These are phyloP conservation scores for Gonatopus flavifemur DNA, from an alignment of 1,140 invertebrate genomes.

Conservation along the genomic window DNA sequence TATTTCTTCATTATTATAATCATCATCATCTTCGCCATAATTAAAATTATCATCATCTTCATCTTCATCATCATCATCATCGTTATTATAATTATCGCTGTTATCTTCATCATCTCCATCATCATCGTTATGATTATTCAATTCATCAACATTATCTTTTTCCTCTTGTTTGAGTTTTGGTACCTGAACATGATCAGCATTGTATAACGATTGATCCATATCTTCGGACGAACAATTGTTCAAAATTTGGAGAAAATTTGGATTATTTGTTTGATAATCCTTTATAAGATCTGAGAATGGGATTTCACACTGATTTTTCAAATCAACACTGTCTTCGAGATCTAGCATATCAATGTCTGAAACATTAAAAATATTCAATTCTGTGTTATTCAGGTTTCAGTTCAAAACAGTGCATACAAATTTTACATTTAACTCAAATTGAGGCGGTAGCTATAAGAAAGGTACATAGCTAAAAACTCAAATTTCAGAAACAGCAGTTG, in stretches of 20 bases:
- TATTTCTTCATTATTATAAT: constrained; percentile 23
- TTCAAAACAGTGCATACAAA: too few species aligned
- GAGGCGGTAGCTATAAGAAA: too few species aligned
- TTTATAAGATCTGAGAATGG: constrained; percentile 38
- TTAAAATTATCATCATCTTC: too few species aligned
- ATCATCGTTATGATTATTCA: too few species aligned
- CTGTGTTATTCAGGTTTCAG: too few species aligned
- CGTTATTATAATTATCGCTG: constrained; percentile 18
- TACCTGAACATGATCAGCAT: constrained; percentile 7
- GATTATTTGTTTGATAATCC: constrained; percentile 32
- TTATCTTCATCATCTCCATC: constrained; percentile 24
- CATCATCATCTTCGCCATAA: too few species aligned
- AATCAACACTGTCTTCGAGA: constrained; percentile 34
- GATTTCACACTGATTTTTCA: constrained; percentile 21
- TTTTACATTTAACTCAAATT: too few species aligned
- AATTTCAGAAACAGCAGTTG: too few species aligned
- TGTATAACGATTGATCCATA: constrained; percentile 14
- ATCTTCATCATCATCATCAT: constrained; percentile 16
- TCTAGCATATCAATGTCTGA: constrained; percentile 37
- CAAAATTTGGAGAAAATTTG: constrained; percentile 25
- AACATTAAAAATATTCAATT: too few species aligned
- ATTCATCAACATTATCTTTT: too few species aligned
- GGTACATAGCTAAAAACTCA: too few species aligned
- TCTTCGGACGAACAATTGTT: constrained; percentile 30
- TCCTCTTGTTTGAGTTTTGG: constrained; percentile 19